Evolutionary conservation across 2,797 vertebrate species (phyloP).

Genomic region (Nannoperca obscura): DNA sequence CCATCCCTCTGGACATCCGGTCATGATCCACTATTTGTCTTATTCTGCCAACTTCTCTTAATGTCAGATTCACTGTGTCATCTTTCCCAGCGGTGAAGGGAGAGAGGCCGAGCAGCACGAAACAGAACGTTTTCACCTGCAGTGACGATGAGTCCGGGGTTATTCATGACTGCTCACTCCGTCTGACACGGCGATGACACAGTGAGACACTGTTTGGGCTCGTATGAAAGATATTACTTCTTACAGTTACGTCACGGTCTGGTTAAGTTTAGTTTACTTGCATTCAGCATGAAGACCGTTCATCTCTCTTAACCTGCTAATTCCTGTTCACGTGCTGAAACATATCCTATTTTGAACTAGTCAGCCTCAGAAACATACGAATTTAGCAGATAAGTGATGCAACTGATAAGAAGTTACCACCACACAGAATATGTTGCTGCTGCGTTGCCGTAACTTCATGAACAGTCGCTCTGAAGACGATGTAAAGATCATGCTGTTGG

Average conservation of each 20-base stretch:
- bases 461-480: background rate
- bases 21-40: slow-evolving; percentile 46
- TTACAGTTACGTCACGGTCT: slow-evolving; percentile 22
- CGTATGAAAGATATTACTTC: slow-evolving; percentile 26
- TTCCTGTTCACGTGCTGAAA: background rate
- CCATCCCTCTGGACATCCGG: slow-evolving; percentile 20
- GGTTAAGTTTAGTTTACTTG: slow-evolving; percentile 1
- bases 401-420: background rate
- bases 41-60: slow-evolving; percentile 42
- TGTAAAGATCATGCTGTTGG: background rate
- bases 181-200: slow-evolving; percentile 41
- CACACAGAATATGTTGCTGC: background rate
- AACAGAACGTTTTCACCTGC: slow-evolving; percentile 50
- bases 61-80: slow-evolving; percentile 51
- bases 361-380: background rate
- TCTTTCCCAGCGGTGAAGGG: slow-evolving; percentile 3
- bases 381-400: background rate
- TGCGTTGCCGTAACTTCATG: background rate
- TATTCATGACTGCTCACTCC: slow-evolving; percentile 46
- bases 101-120: slow-evolving; percentile 17
- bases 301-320: background rate
- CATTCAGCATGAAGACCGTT: background rate
- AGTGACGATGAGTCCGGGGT: slow-evolving; percentile 57
- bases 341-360: background rate
- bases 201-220: slow-evolving; percentile 27